phyloP scores from a whole-genome alignment of 2,797 vertebrate genomes.

The Ptychadena robeensis region DNA sequence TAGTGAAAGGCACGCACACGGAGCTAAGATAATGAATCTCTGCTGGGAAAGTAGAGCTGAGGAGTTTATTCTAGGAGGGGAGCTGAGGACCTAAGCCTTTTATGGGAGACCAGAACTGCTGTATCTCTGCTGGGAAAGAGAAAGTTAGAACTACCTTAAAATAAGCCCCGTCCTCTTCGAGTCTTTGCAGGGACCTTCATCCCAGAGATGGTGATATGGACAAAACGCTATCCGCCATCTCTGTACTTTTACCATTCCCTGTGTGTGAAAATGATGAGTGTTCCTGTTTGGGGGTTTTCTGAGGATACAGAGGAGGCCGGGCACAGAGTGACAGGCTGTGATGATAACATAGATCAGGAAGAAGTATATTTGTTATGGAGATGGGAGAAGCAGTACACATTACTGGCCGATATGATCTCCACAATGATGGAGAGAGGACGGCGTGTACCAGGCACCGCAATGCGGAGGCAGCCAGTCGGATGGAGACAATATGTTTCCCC shows the following conservation, averaged over 20 bases:
- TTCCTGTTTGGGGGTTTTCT: neutral
- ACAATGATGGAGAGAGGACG: conserved; percentile 8
- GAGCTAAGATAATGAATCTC: too few relatives aligned
- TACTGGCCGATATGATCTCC: conserved; percentile 5
- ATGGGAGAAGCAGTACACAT: neutral
- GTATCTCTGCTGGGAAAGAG: too few relatives aligned
- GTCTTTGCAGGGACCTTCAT: neutral
- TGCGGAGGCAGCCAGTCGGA: conserved; percentile 23
- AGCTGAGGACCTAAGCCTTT: too few relatives aligned
- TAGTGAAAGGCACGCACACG: too few relatives aligned
- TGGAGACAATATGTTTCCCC: conserved; percentile 13
- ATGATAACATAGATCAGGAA: neutral
- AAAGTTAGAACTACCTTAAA: too few relatives aligned
- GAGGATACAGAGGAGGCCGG: neutral
- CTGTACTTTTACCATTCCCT: neutral
- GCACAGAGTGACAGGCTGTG: neutral
- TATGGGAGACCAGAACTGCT: too few relatives aligned
- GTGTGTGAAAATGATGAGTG: neutral
- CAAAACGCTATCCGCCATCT: neutral
- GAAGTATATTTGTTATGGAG: neutral
- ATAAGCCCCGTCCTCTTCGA: too few relatives aligned
- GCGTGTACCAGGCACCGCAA: conserved; percentile 29
- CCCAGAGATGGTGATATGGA: neutral
- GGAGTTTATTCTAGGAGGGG: too few relatives aligned
- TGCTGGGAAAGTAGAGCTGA: too few relatives aligned